Evolutionary conservation across 2,797 vertebrate genomes (phyloP).

Genomic region (Carapus acus): DNA sequence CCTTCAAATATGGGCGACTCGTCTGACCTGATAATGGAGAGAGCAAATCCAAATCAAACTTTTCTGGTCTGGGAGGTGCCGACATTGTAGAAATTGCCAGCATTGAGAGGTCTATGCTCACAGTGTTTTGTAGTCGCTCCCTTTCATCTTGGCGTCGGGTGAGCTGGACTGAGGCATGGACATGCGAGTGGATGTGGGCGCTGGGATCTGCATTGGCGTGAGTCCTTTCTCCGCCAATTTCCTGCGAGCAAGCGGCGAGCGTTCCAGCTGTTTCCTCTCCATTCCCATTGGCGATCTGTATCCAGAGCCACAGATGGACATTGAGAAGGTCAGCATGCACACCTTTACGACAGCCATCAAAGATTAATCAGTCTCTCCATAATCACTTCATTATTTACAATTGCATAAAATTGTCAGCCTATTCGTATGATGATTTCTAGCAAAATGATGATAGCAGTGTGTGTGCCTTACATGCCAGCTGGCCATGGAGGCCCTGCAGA

Average conservation of each 20-base stretch:
- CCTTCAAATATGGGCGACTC: constrained; percentile 82
- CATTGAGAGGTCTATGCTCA: too few relatives aligned
- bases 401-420: too few relatives aligned
- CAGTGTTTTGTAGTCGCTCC: constrained; percentile 47
- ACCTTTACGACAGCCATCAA: too few relatives aligned
- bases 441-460: too few relatives aligned
- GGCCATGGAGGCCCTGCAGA: constrained; percentile 78
- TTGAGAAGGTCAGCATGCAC: neutral
- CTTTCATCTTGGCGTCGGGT: constrained; percentile 46
- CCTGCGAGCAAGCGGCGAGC: constrained; percentile 82
- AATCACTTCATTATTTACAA: too few relatives aligned
- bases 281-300: constrained; percentile 74
- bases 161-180: constrained; percentile 7
- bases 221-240: constrained; percentile 76
- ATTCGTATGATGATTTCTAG: too few relatives aligned
- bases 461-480: constrained; percentile 87
- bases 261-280: constrained; percentile 81
- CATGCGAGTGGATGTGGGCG: constrained; percentile 68
- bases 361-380: too few relatives aligned
- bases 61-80: too few relatives aligned
- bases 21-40: constrained; percentile 88
- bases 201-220: constrained; percentile 66
- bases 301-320: constrained; percentile 58
- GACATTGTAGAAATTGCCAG: too few relatives aligned
- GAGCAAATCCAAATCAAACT: too few relatives aligned